Conservation (phyloP, 2,113 vertebrate genomes). For the Pionites leucogaster region DNA sequence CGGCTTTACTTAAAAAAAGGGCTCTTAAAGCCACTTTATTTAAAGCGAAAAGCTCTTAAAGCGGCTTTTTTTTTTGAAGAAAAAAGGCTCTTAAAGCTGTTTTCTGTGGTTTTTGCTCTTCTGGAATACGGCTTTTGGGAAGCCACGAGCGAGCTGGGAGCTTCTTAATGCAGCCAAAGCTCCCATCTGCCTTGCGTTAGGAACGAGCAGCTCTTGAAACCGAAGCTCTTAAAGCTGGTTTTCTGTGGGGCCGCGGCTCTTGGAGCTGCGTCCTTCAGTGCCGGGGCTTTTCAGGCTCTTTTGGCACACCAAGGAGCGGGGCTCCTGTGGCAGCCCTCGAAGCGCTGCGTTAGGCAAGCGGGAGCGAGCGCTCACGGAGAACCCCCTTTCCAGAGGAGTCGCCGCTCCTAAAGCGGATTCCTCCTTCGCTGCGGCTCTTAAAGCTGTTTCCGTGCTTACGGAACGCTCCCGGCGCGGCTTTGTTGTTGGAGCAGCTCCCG, state of each 20-base stretch:
- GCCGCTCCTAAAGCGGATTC: not conserved
- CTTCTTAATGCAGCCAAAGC: no score
- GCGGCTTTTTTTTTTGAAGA: not conserved
- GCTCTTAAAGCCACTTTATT: not conserved
- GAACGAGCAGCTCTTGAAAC: not conserved
- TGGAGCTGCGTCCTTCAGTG: not conserved
- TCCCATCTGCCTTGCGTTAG: not conserved
- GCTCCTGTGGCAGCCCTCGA: no score
- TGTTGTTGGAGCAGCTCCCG: no score
- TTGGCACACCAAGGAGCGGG: no score
- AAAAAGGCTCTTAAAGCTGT: not conserved
- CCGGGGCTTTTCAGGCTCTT: not conserved
- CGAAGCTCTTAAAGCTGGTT: not conserved
- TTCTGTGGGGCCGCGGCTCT: not conserved
- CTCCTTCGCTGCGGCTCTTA: not conserved
- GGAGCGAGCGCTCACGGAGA: not conserved
- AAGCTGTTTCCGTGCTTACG: no score
- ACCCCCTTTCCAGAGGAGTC: not conserved
- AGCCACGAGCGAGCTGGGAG: not conserved
- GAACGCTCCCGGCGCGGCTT: no score
- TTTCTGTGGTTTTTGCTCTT: not conserved
- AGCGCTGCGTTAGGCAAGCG: not conserved
- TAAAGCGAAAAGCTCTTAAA: not conserved
- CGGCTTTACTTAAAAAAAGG: rapidly evolving
- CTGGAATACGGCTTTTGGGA: not conserved